Conservation (phyloP, 2,113 vertebrate species). For the Alces alces region DNA sequence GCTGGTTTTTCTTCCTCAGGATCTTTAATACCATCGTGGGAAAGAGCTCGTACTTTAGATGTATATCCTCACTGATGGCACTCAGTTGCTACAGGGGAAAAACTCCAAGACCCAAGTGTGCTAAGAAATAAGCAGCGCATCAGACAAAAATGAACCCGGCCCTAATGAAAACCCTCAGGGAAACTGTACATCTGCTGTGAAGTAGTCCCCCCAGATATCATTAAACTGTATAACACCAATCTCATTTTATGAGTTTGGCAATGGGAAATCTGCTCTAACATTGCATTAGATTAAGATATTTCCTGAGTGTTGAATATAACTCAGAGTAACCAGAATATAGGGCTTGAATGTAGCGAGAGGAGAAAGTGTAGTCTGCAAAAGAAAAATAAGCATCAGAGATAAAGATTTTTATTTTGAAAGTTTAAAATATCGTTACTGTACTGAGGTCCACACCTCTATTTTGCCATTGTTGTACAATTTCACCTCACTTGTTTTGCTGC, state of each 20-base stretch:
- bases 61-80: neutral
- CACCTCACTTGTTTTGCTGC: neutral
- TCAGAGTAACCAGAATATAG: neutral
- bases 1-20: neutral
- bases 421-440: neutral
- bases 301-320: slow-evolving; percentile 32
- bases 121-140: slow-evolving; percentile 41
- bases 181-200: slow-evolving; percentile 62
- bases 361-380: neutral
- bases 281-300: slow-evolving; percentile 51
- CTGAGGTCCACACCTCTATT: neutral
- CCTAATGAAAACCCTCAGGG: slow-evolving; percentile 51
- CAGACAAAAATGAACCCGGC: slow-evolving; percentile 29
- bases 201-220: slow-evolving; percentile 62
- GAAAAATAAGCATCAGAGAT: neutral
- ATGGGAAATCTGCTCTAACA: slow-evolving; percentile 51
- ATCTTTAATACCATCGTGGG: neutral
- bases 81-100: neutral
- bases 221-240: slow-evolving; percentile 67
- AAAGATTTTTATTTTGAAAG: neutral
- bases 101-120: neutral
- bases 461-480: neutral
- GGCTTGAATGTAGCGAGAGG: neutral
- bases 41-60: neutral
- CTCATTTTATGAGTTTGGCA: slow-evolving; percentile 37